Evolutionary conservation across 2,113 vertebrate species (phyloP).

Genomic region (Ochotona curzoniae): DNA sequence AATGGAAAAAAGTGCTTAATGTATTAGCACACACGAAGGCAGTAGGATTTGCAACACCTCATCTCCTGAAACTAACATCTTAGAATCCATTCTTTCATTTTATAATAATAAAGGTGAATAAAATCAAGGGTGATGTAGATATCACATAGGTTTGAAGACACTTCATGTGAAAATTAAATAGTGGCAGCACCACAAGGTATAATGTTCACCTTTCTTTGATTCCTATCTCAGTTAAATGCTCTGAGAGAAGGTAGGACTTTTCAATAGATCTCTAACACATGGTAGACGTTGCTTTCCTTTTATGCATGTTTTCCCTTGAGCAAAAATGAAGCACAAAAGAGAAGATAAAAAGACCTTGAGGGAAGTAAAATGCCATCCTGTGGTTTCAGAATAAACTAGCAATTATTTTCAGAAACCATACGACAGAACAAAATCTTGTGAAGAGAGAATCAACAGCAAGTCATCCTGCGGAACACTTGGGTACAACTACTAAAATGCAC

Average conservation of each 20-base stretch:
- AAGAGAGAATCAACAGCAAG: conserved; percentile 16
- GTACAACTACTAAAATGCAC: conserved; percentile 23
- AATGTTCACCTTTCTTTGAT: conserved; percentile 60
- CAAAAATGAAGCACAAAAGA: conserved; percentile 42
- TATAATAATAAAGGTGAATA: conserved; percentile 57
- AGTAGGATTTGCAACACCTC: not conserved
- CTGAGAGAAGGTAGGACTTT: conserved; percentile 28
- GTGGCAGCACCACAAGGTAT: conserved; percentile 22
- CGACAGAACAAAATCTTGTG: not conserved
- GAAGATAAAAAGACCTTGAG: not conserved
- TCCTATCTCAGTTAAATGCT: conserved; percentile 40
- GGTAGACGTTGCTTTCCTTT: conserved; percentile 16
- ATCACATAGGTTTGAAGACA: conserved; percentile 52
- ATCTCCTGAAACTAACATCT: conserved; percentile 36
- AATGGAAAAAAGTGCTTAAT: conserved; percentile 3
- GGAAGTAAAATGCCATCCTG: conserved; percentile 41
- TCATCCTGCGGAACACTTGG: not conserved
- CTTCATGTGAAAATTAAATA: conserved; percentile 37
- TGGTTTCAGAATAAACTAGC: conserved; percentile 25
- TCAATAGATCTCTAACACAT: conserved; percentile 22
- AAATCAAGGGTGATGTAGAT: conserved; percentile 58
- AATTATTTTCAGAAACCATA: conserved; percentile 23
- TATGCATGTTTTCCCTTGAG: conserved; percentile 30
- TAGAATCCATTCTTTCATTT: conserved; percentile 29
- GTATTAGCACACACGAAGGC: conserved; percentile 2